Base-by-base conservation (phyloP, 1,140 invertebrate species). In the Drosophila truncata region DNA sequence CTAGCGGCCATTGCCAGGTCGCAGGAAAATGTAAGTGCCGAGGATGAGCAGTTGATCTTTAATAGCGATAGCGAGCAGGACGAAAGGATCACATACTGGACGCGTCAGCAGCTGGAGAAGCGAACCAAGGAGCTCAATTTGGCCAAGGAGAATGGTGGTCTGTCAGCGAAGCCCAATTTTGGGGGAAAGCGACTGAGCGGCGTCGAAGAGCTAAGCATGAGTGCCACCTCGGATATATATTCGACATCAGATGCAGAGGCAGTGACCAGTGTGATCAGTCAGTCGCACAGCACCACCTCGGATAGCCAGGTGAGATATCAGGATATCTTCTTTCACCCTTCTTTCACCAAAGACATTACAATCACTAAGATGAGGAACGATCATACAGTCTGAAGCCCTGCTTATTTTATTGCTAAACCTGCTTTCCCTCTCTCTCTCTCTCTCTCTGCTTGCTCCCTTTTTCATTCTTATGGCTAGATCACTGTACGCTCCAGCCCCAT, bases 241-340 rank as follows among this genome's bases (percentile, higher is more conserved):
- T 93, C 66, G 14, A 67, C 62, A 0, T 70, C 94, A 27, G 95
- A 95, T 57, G 92, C 84, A 13, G 84, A 87, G 67, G 85, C 70
- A 42, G 78, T 83, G 3, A 64, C 66, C 63, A 96, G 95, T 93
- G 95, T 94, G 80, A 82, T 92, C 13, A 96, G 95, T 93, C 95
- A 94, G 69, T 96, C 95, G 69, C 95, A 94, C 90, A 96, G 95
- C 91, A 96, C 95, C 73, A 96, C 95, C 60, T 95, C 95, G 39
- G 96, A 95, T 78, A 96, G 95, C 85, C 96, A 96, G 93, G 95
- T 96, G 93, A 93, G 83, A 23, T 16, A 11, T 0, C 4, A 4
- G 16, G n/a, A n/a, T n/a, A n/a, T n/a, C n/a, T n/a, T n/a, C n/a
- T n/a, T n/a, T n/a, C n/a, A n/a, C n/a, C n/a, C n/a, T n/a, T n/a